These are phyloP conservation scores for Semotilus atromaculatus DNA, from an alignment of 2,797 vertebrate species.

Conservation along the genomic window DNA sequence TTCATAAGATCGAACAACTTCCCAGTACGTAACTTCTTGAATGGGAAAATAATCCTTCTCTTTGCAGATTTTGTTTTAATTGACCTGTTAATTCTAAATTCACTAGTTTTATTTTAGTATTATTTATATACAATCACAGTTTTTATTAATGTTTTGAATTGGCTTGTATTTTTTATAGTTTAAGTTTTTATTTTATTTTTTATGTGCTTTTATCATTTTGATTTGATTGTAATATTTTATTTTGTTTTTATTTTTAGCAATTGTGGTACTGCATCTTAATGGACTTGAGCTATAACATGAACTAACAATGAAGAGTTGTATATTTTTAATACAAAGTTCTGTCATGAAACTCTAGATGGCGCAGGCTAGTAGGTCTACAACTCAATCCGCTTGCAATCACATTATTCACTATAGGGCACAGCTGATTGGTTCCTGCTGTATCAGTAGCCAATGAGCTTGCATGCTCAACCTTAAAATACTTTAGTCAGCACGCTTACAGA, in stretches of 20 bases:
- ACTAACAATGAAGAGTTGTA: too few relatives aligned
- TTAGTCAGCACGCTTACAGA: not conserved
- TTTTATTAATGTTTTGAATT: not conserved
- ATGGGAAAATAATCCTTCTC: not conserved
- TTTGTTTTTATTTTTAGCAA: not conserved
- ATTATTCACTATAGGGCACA: not conserved
- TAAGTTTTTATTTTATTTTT: not conserved
- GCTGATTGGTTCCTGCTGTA: not conserved
- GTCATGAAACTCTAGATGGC: too few relatives aligned
- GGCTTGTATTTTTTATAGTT: not conserved
- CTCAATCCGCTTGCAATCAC: too few relatives aligned
- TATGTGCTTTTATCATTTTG: not conserved
- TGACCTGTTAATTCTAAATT: not conserved
- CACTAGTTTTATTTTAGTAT: not conserved
- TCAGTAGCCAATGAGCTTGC: not conserved
- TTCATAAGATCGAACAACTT: slow-evolving; percentile 93
- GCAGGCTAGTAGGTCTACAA: too few relatives aligned
- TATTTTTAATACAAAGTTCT: too few relatives aligned
- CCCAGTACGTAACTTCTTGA: slow-evolving; percentile 80
- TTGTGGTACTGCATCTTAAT: not conserved
- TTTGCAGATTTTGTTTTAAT: not conserved
- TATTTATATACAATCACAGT: not conserved
- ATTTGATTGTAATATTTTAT: not conserved
- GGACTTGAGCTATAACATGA: not conserved
- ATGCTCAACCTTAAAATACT: too few relatives aligned